Evolutionary conservation across 2,888 invertebrate species (phyloP).

Genomic region (Camponotus fellah): DNA sequence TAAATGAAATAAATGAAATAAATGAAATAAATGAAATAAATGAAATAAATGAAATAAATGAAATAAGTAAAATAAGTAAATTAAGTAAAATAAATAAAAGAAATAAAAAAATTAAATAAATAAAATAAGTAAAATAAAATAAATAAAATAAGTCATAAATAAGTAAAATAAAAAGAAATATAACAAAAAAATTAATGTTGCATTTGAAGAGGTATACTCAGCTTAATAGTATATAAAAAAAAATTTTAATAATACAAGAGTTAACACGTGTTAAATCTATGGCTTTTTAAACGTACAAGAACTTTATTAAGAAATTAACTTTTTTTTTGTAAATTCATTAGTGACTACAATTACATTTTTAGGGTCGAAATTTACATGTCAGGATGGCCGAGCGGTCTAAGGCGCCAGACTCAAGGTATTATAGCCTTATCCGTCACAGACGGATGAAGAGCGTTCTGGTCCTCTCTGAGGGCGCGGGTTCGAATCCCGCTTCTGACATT

Average conservation of each 20-base stretch:
- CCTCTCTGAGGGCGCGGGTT: conserved; percentile 85
- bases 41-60: too few relatives aligned
- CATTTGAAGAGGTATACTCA: not conserved
- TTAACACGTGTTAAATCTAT: too few relatives aligned
- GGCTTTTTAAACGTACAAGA: too few relatives aligned
- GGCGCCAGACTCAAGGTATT: conserved; percentile 88
- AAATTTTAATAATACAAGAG: not conserved
- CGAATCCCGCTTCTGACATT: conserved; percentile 87
- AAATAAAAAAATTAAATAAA: too few relatives aligned
- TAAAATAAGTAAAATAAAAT: too few relatives aligned
- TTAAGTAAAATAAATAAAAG: too few relatives aligned
- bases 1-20: too few relatives aligned
- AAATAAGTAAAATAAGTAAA: too few relatives aligned
- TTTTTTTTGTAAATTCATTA: not conserved
- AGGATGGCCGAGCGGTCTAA: conserved; percentile 89
- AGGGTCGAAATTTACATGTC: conserved; percentile 78
- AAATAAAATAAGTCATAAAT: too few relatives aligned
- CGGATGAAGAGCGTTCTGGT: conserved; percentile 83
- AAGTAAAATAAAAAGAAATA: not conserved
- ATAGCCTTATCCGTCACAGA: conserved; percentile 65
- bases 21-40: too few relatives aligned
- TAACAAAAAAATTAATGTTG: not conserved
- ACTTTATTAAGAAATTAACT: too few relatives aligned
- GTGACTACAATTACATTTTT: not conserved
- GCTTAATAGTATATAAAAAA: not conserved